phyloP scores from a whole-genome alignment of 2,888 invertebrate species.

The Tipula confusa region DNA sequence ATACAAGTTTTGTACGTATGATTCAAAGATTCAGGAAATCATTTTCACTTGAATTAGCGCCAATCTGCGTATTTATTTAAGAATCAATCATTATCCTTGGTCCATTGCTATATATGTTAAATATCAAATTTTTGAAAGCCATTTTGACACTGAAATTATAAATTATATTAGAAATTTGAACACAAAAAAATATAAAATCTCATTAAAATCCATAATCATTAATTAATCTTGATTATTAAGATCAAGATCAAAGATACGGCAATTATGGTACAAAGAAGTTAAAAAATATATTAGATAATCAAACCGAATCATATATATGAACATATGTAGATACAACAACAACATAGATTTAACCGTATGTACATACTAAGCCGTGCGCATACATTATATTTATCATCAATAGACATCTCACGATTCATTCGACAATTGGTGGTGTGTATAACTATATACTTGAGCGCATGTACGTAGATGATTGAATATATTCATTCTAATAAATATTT shows the following conservation, averaged over 20 bases:
- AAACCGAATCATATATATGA: not conserved
- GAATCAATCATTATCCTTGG: not conserved
- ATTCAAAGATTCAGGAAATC: not conserved
- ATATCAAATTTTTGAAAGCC: not conserved
- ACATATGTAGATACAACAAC: too few relatives aligned
- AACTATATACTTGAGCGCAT: not conserved
- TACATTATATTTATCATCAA: not conserved
- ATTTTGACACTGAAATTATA: constrained; percentile 20
- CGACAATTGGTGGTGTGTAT: not conserved
- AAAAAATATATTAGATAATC: not conserved
- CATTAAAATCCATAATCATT: not conserved
- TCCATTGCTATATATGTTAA: not conserved
- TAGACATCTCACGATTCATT: not conserved
- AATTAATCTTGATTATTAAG: constrained; percentile 3
- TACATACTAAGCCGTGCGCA: not conserved
- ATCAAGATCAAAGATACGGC: not conserved
- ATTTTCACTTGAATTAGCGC: not conserved
- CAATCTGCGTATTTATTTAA: not conserved
- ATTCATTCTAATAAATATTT: not conserved
- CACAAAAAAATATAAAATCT: not conserved
- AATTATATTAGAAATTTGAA: not conserved
- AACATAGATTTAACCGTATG: not conserved
- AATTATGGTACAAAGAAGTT: not conserved
- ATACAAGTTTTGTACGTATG: not conserved
- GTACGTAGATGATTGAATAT: not conserved